Evolutionary conservation across 1,140 invertebrate genomes (phyloP).

Genomic region (Cepaea nemoralis): DNA sequence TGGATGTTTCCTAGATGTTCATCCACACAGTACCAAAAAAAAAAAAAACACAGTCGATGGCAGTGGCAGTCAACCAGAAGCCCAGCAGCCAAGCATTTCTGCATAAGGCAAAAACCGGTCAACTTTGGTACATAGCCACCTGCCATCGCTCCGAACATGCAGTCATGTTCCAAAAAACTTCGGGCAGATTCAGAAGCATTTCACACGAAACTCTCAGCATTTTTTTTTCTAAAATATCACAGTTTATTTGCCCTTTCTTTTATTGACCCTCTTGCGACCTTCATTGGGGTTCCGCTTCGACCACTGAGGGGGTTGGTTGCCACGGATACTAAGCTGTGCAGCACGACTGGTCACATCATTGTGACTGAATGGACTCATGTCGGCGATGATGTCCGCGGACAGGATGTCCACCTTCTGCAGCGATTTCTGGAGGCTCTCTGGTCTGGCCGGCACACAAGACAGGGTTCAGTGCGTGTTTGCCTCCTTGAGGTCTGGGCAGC

Average conservation of each 20-base stretch:
- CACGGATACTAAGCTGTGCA: slow-evolving; percentile 82
- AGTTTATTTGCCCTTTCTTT: slow-evolving; percentile 36
- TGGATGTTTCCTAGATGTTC: too few species aligned
- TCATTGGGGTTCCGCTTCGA: slow-evolving; percentile 84
- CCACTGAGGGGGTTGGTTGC: slow-evolving; percentile 68
- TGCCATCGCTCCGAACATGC: too few species aligned
- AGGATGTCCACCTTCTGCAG: slow-evolving; percentile 85
- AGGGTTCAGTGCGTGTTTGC: slow-evolving; percentile 92
- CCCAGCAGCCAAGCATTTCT: too few species aligned
- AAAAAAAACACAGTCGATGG: too few species aligned
- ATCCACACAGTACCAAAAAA: too few species aligned
- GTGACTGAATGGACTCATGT: slow-evolving; percentile 84
- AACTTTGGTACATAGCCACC: too few species aligned
- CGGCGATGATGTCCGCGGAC: slow-evolving; percentile 88
- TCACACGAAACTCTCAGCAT: too few species aligned
- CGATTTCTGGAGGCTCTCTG: slow-evolving; percentile 83
- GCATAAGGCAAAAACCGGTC: too few species aligned
- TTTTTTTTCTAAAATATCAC: too few species aligned
- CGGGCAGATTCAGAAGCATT: too few species aligned
- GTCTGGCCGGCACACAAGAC: slow-evolving; percentile 90
- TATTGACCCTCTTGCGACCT: slow-evolving; percentile 44
- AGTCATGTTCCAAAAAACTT: too few species aligned
- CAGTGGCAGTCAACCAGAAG: too few species aligned
- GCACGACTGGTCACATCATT: slow-evolving; percentile 92
- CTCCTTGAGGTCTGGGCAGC: slow-evolving; percentile 88